phyloP scores from a whole-genome alignment of 2,888 invertebrate genomes.

The Dastarcus helophoroides region DNA sequence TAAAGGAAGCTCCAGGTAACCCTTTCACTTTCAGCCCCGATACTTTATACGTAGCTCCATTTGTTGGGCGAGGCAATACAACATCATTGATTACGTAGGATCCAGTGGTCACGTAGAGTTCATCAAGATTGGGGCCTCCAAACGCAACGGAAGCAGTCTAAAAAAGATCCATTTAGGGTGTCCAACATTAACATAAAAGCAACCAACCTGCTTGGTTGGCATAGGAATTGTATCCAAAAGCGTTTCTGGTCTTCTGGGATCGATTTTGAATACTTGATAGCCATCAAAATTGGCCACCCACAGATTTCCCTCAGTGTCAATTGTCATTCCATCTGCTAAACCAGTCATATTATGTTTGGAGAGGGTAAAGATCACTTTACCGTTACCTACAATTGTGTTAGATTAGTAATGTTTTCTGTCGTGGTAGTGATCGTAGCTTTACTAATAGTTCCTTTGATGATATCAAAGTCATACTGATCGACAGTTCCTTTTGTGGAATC shows the following conservation, averaged over 20 bases:
- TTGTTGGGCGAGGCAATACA: too few species aligned
- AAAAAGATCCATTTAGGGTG: too few species aligned
- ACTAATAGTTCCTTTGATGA: slow-evolving; percentile 40
- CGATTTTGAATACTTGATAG: slow-evolving; percentile 46
- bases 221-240: slow-evolving; percentile 48
- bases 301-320: slow-evolving; percentile 63
- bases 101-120: too few species aligned
- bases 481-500: slow-evolving; percentile 54
- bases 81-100: too few species aligned
- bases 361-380: slow-evolving; percentile 40
- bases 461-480: slow-evolving; percentile 57
- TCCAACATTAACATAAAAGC: too few species aligned
- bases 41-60: too few species aligned
- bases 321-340: slow-evolving; percentile 67
- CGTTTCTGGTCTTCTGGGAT: slow-evolving; percentile 41
- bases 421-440: slow-evolving; percentile 10
- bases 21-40: too few species aligned
- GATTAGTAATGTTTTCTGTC: background rate
- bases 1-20: too few species aligned
- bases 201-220: slow-evolving; percentile 51
- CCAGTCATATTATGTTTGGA: slow-evolving; percentile 34
- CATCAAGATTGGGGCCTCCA: too few species aligned
- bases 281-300: slow-evolving; percentile 69
- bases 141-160: too few species aligned
- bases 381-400: background rate